Conservation (phyloP, 1,140 invertebrate species). For the Dreissena polymorpha region DNA sequence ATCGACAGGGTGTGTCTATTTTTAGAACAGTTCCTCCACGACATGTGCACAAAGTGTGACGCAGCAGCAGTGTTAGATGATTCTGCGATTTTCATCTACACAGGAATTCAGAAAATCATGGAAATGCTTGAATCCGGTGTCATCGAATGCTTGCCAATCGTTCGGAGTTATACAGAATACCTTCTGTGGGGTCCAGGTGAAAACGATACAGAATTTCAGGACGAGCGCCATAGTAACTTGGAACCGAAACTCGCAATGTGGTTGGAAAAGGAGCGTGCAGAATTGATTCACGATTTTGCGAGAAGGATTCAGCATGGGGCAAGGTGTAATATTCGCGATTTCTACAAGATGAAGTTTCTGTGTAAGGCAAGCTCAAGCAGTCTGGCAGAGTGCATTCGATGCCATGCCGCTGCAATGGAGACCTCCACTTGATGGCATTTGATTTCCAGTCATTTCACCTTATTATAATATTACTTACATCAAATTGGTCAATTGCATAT, state of each 20-base stretch:
- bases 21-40: slow-evolving; percentile 66
- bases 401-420: slow-evolving; percentile 36
- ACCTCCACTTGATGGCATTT: background rate
- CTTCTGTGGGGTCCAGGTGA: slow-evolving; percentile 72
- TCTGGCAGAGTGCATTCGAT: slow-evolving; percentile 70
- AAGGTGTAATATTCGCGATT: slow-evolving; percentile 66
- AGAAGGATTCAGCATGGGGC: slow-evolving; percentile 50
- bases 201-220: slow-evolving; percentile 45
- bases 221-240: slow-evolving; percentile 59
- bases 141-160: slow-evolving; percentile 68
- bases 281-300: slow-evolving; percentile 66
- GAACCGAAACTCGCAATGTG: slow-evolving; percentile 74
- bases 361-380: slow-evolving; percentile 73
- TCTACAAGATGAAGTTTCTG: slow-evolving; percentile 75
- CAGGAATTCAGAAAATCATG: slow-evolving; percentile 62
- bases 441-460: background rate
- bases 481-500: background rate
- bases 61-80: slow-evolving; percentile 56
- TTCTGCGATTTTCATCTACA: slow-evolving; percentile 51
- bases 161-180: slow-evolving; percentile 71
- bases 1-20: slow-evolving; percentile 72
- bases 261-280: slow-evolving; percentile 70
- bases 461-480: background rate
- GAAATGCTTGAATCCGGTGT: slow-evolving; percentile 65
- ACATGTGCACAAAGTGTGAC: slow-evolving; percentile 59